Evolutionary conservation across 2,888 invertebrate species (phyloP).

Genomic region (Microplitis manilae): DNA sequence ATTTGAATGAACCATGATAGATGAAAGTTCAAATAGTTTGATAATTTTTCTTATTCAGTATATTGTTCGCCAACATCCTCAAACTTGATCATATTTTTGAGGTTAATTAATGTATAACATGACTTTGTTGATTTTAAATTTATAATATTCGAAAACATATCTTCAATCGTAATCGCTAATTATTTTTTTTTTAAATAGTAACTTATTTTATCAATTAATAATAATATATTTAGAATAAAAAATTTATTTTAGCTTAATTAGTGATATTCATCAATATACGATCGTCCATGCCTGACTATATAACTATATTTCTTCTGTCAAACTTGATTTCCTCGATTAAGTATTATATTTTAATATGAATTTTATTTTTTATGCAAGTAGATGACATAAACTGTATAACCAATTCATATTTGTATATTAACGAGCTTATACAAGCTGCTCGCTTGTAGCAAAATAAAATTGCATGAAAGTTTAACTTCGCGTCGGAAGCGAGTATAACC

Average conservation of each 20-base stretch:
- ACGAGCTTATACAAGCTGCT: neutral
- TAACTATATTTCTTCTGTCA: neutral
- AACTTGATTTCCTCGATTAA: neutral
- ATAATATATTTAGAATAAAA: no score
- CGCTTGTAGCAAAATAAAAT: constrained; percentile 2
- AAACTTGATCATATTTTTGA: no score
- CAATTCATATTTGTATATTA: neutral
- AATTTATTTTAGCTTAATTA: neutral
- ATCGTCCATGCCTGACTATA: neutral
- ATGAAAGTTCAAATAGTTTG: no score
- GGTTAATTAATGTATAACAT: no score
- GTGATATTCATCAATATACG: neutral
- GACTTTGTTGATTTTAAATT: no score
- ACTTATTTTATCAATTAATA: no score
- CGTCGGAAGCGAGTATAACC: constrained; percentile 16
- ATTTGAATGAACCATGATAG: no score
- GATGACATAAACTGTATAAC: neutral
- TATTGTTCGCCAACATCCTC: no score
- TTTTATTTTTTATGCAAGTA: neutral
- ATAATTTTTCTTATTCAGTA: no score
- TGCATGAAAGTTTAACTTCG: constrained; percentile 12
- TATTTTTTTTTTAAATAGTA: no score
- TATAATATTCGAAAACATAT: no score
- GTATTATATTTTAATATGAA: neutral
- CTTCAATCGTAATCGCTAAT: no score